Evolutionary conservation across 2,888 invertebrate genomes (phyloP), one percentile per base, ranked within the genome.

Genomic region (Neoascia interrupta): DNA sequence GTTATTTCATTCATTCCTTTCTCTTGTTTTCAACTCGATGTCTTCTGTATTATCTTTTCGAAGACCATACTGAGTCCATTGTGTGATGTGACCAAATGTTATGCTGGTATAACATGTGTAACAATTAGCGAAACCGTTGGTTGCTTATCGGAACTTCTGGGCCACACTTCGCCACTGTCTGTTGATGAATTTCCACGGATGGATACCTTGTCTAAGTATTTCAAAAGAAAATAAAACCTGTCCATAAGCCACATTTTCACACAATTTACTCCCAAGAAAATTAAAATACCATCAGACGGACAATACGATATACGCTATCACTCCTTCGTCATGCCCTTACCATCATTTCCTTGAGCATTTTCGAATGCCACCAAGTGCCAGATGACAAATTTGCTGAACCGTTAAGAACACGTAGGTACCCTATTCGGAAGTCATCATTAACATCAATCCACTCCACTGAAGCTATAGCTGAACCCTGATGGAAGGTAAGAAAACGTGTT

Each of bases 401-500:
- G 79, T 73, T 72, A 68, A 79, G 43, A 79, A 68, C 47, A 61
- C 79, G 63, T 10, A 26, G 5, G 21, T 54, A 73, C 79, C 79
- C 79, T 56, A 73, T 79, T 79, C 79, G 79, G 79, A 79, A 79
- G 79, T 79, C 79, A 79, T 79, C 79, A 79, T 79, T 79, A 79
- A 66, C 79, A 73, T 79, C 73, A 79, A 73, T 73, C 73, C 61
- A 79, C 73, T 79, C 60, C 36, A 68, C 66, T 73, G 64, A 53
- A 72, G 56, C n/a, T n/a, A 70, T 63, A 43, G 36, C 26, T n/a
- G n/a, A n/a, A n/a, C n/a, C n/a, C 31, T 3, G 31, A 2, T 31
- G 31, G 13, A 64, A 56, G 66, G 66, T 61, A 79, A 68, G 66
- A 66, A 73, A 76, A 79, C 73, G 66, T 73, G 79, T 72, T 79